A percentile compares a stretch with the other conserved stretches of the same genome.
These are phyloP conservation scores for Pantherophis vulpinus DNA, from an alignment of 2,797 vertebrate genomes.

Conservation along the genomic window DNA sequence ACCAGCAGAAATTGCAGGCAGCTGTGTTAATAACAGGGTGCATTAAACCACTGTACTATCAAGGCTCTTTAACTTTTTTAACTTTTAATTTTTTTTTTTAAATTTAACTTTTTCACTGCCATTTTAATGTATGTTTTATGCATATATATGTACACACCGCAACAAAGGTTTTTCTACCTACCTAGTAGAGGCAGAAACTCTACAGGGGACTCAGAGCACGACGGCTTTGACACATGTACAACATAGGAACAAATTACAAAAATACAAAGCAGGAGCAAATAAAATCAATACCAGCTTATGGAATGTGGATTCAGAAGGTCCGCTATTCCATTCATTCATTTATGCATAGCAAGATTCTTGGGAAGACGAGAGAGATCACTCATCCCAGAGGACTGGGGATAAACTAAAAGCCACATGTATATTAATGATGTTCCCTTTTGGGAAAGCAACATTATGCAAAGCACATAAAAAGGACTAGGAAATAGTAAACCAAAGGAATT, in stretches of 20 bases:
- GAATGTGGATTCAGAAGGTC: background rate
- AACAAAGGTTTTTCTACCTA: background rate
- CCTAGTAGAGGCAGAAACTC: background rate
- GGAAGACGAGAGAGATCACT: background rate
- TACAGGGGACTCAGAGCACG: background rate
- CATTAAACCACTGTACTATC: too few relatives aligned
- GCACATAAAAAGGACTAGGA: background rate
- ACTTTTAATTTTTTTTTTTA: too few relatives aligned
- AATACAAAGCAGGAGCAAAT: background rate
- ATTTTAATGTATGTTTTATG: background rate
- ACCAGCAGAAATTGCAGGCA: too few relatives aligned
- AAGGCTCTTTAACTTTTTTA: too few relatives aligned
- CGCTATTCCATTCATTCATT: background rate
- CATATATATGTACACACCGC: background rate
- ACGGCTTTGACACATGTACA: background rate
- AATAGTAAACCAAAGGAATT: background rate
- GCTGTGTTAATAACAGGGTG: too few relatives aligned
- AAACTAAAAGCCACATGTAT: background rate
- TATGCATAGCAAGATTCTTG: background rate
- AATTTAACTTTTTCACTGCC: background rate
- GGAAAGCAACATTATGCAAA: background rate
- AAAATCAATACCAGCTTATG: background rate
- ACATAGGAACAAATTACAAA: background rate
- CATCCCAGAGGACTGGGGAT: background rate
- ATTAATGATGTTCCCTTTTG: background rate